Conservation (phyloP, 2,797 vertebrate species). For the Leptodactylus fallax region DNA sequence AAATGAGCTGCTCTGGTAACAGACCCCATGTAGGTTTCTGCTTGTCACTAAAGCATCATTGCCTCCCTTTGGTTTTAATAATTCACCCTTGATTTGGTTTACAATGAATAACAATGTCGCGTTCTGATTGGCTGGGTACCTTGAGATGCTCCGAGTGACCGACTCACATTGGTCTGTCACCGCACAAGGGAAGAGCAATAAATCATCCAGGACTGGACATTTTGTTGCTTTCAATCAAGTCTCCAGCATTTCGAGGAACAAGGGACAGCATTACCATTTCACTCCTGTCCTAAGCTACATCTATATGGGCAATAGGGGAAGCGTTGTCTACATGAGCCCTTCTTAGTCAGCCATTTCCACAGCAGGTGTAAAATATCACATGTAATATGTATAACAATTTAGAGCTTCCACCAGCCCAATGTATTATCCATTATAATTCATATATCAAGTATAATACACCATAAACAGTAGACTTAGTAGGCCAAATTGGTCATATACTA, state of each 20-base stretch:
- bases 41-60: constrained; percentile 41
- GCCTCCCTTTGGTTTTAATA: constrained; percentile 39
- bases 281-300: not conserved
- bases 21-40: constrained; percentile 18
- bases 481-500: no score
- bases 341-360: not conserved
- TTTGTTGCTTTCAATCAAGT: constrained; percentile 42
- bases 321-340: not conserved
- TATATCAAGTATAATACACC: not conserved
- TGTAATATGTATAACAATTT: not conserved
- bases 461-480: not conserved
- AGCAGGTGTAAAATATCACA: not conserved
- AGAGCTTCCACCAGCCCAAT: not conserved
- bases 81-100: constrained; percentile 55
- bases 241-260: not conserved
- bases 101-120: constrained; percentile 45
- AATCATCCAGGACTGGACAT: constrained; percentile 48
- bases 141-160: constrained; percentile 45
- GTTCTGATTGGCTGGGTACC: constrained; percentile 56
- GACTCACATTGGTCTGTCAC: constrained; percentile 42
- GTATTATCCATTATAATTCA: not conserved
- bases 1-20: constrained; percentile 29
- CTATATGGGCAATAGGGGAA: constrained; percentile 1
- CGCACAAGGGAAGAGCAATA: constrained; percentile 45
- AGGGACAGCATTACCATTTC: constrained; percentile 2